Conservation (phyloP, 2,888 invertebrate genomes). For the Leptura quadrifasciata region DNA sequence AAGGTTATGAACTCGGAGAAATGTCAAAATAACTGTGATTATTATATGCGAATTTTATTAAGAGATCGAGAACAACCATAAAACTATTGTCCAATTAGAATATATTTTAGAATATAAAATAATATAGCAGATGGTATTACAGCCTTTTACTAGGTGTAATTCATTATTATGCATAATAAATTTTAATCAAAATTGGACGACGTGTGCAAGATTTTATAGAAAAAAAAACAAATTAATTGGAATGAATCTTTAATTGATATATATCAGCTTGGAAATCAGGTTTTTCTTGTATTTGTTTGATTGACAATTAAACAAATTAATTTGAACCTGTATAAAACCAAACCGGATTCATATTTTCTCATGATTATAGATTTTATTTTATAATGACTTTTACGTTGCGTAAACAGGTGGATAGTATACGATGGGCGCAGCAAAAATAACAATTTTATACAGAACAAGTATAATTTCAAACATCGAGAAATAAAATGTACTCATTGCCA, state of each 20-base stretch:
- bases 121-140: slow-evolving; percentile 30
- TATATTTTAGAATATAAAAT: not conserved
- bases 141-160: slow-evolving; percentile 41
- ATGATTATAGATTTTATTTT: not conserved
- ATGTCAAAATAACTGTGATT: slow-evolving; percentile 21
- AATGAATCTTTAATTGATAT: slow-evolving; percentile 42
- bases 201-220: slow-evolving; percentile 3
- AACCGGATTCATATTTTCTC: slow-evolving; percentile 29
- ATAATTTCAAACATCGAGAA: too few relatives aligned
- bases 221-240: slow-evolving; percentile 29
- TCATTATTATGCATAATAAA: slow-evolving; percentile 42
- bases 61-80: slow-evolving; percentile 14
- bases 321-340: slow-evolving; percentile 37
- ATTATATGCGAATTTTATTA: slow-evolving; percentile 5
- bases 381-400: not conserved
- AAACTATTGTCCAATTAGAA: slow-evolving; percentile 5
- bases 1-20: slow-evolving; percentile 22
- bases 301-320: slow-evolving; percentile 51
- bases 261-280: slow-evolving; percentile 40
- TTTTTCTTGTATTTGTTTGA: slow-evolving; percentile 48
- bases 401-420: not conserved
- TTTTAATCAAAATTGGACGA: slow-evolving; percentile 36
- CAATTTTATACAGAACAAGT: not conserved
- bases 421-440: not conserved
- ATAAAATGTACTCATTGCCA: too few relatives aligned